Evolutionary conservation across 2,113 vertebrate species (phyloP).

Genomic region (Podarcis muralis): DNA sequence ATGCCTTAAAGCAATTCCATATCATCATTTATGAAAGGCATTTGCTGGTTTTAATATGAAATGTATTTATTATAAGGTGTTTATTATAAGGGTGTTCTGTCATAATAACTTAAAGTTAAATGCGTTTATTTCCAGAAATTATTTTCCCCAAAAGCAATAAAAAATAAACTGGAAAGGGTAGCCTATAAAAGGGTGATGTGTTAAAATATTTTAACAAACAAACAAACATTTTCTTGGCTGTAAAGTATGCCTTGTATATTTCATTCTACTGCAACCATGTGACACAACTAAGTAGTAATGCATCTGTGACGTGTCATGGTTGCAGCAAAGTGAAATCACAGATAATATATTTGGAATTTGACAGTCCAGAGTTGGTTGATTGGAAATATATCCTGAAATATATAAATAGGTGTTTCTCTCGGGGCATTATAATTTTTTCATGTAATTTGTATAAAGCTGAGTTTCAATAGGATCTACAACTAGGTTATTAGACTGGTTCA

Average conservation of each 20-base stretch:
- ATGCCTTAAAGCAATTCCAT: background rate
- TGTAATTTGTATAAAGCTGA: constrained; percentile 2
- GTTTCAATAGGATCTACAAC: background rate
- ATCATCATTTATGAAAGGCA: background rate
- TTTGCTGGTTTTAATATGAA: background rate
- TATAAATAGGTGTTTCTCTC: background rate
- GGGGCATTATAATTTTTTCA: background rate
- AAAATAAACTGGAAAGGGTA: background rate
- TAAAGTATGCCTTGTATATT: background rate
- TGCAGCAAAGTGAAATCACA: background rate
- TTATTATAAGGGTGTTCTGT: too few relatives aligned
- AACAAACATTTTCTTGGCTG: constrained; percentile 24
- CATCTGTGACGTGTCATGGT: background rate
- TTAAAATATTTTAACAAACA: background rate
- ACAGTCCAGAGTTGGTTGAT: background rate
- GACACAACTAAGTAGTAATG: background rate
- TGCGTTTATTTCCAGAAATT: background rate
- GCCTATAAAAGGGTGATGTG: background rate
- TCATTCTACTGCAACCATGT: background rate
- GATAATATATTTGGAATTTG: background rate
- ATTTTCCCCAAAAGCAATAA: background rate
- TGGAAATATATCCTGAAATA: background rate
- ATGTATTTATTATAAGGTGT: background rate
- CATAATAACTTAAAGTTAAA: background rate
- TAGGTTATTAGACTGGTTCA: background rate